Evolutionary conservation across 2,113 vertebrate species (phyloP).

Genomic region (Lophura nycthemera): DNA sequence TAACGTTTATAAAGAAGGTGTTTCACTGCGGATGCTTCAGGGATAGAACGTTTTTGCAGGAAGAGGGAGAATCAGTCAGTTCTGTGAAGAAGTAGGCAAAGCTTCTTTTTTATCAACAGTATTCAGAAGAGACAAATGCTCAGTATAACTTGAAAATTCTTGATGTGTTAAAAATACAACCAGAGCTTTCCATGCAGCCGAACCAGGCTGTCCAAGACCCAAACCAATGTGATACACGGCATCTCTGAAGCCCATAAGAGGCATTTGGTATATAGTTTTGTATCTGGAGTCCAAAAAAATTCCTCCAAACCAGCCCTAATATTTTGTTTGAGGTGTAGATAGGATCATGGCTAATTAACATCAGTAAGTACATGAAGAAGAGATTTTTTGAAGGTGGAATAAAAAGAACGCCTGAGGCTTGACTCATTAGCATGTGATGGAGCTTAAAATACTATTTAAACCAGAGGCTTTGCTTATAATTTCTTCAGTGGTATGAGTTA

Average conservation of each 20-base stretch:
- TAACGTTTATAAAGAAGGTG: neutral
- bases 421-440: neutral
- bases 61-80: neutral
- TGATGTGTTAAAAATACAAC: neutral
- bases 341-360: neutral
- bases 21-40: neutral
- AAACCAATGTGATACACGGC: neutral
- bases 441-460: slow-evolving; percentile 39
- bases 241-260: neutral
- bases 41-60: neutral
- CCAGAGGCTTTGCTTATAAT: neutral
- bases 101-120: neutral
- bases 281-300: neutral
- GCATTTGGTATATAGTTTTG: neutral
- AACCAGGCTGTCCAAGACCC: neutral
- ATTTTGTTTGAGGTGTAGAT: neutral
- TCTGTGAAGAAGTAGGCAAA: neutral
- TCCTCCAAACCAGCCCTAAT: neutral
- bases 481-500: neutral
- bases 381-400: neutral
- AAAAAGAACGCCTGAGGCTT: neutral
- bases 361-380: neutral
- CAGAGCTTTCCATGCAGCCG: neutral
- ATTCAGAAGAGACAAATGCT: neutral
- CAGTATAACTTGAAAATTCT: neutral